Evolutionary conservation across 2,113 vertebrate species (phyloP), one percentile per base, ranked within the genome.

Genomic region (Eclectus roratus): DNA sequence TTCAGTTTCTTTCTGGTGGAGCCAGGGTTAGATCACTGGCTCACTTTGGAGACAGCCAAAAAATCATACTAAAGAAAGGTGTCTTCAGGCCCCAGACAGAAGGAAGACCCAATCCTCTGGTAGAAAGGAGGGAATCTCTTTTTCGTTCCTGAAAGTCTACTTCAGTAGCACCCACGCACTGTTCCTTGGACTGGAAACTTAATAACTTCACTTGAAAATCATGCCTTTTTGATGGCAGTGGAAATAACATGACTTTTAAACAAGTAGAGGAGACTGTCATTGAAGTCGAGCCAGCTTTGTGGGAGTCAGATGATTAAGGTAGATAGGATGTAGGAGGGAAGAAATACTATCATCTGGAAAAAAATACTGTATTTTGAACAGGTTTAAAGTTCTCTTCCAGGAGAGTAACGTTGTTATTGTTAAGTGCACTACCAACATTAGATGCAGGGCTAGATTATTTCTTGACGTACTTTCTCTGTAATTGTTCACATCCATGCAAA

Each of bases 201-300:
- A 93, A 94, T 96, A 96, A 96, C 95, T 96, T 94, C 83, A 82
- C 94, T 96, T 93, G 89, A 94, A 96, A 96, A 89, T 91, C 93
- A 82, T 95, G 94, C 82, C 94, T 96, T 93, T 97, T 90, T 94
- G 93, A 94, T 93, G 94, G 88, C 94, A 89, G 89, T 94, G 91
- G 92, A 96, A 97, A 97, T 94, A 97, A 92, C 85, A 88, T 68
- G 94, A 94, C 96, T 97, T 96, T 97, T 96, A 96, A 97, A 92
- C 89, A 96, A 96, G 89, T 53, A 94, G 79, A 89, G 85, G 96
- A 96, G 96, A 97, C 93, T 94, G 94, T 87, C 94, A 92, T 83
- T 97, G 96, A 97, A 96, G 95, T 88, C 12, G 92, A 97, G 95
- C 91, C 94, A 94, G 92, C 87, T 96, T 24, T 31, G 96, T 96